phyloP scores from a whole-genome alignment of 2,888 invertebrate genomes.

The Luperina testacea region DNA sequence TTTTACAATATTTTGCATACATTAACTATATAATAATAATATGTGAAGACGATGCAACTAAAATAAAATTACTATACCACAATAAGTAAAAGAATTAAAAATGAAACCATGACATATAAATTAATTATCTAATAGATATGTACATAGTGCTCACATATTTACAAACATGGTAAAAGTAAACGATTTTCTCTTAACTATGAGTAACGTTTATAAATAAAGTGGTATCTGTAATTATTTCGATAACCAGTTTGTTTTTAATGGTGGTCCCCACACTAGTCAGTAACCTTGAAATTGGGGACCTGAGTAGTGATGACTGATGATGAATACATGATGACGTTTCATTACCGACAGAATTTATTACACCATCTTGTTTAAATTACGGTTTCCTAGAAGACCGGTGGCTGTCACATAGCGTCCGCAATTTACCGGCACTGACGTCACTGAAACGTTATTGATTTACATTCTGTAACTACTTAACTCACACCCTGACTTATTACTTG shows the following conservation, averaged over 20 bases:
- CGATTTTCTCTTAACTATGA: neutral
- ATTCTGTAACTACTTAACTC: too few relatives aligned
- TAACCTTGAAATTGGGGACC: neutral
- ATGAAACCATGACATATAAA: too few relatives aligned
- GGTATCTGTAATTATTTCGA: neutral
- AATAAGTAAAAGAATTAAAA: too few relatives aligned
- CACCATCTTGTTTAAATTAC: neutral
- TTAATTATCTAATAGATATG: too few relatives aligned
- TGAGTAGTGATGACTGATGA: neutral
- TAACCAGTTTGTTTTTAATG: neutral
- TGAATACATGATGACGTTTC: neutral
- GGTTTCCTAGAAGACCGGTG: neutral
- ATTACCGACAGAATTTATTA: neutral
- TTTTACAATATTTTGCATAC: too few relatives aligned
- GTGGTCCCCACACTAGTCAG: neutral
- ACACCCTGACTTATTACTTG: too few relatives aligned
- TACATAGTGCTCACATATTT: too few relatives aligned
- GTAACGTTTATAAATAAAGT: neutral
- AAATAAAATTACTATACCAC: too few relatives aligned
- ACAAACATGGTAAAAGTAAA: too few relatives aligned
- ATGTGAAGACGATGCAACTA: too few relatives aligned
- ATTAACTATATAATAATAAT: too few relatives aligned
- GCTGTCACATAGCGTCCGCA: neutral
- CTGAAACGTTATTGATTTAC: neutral
- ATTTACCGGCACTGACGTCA: constrained; percentile 2